A percentile compares a stretch with the other conserved stretches of the same genome.
These are phyloP conservation scores for Phrynocephalus guinanensis DNA, from an alignment of 2,797 vertebrate genomes.

Conservation along the genomic window DNA sequence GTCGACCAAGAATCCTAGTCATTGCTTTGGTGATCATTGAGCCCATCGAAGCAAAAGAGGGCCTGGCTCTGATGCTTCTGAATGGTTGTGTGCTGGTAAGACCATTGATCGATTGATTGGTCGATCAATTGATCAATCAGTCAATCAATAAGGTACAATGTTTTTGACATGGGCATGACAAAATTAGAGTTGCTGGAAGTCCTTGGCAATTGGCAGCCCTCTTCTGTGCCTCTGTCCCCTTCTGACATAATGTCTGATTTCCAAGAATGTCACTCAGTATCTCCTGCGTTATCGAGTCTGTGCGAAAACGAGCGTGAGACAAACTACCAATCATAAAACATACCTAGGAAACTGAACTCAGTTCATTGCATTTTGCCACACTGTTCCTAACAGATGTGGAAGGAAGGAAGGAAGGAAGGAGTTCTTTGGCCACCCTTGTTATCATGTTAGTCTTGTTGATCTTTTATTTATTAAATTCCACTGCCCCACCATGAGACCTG, in stretches of 20 bases:
- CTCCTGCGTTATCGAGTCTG: neutral
- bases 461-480: conserved; percentile 52
- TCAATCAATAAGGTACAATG: too few species aligned
- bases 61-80: neutral
- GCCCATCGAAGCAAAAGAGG: neutral
- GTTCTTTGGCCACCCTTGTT: neutral
- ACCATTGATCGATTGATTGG: neutral
- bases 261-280: neutral
- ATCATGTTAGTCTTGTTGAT: neutral
- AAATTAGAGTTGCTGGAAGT: neutral
- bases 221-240: neutral
- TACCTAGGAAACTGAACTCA: neutral
- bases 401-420: neutral
- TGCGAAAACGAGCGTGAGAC: neutral
- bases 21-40: neutral
- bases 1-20: neutral
- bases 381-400: neutral
- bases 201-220: neutral
- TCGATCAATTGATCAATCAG: too few species aligned
- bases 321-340: fast-evolving
- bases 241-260: neutral
- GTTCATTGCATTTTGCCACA: neutral
- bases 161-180: neutral
- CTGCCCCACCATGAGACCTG: conserved; percentile 26
- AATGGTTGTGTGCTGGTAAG: neutral